These are phyloP conservation scores for Gavia stellata DNA, from an alignment of 2,113 vertebrate genomes.

Conservation along the genomic window DNA sequence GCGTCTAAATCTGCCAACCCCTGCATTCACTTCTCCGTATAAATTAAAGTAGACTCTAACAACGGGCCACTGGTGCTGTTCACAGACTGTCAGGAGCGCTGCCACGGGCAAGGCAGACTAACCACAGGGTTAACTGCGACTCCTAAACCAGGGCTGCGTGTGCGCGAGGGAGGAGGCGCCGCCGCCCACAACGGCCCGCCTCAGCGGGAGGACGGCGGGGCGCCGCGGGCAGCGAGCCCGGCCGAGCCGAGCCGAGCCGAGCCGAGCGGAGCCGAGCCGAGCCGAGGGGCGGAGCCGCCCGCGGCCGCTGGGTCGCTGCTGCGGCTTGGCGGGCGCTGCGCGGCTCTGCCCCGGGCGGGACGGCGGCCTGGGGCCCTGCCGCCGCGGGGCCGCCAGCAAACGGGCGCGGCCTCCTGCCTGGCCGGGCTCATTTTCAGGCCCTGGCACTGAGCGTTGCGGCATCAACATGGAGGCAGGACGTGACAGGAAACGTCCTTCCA, in stretches of 20 bases:
- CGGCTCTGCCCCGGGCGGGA: too few relatives aligned
- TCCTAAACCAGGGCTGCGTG: accelerated
- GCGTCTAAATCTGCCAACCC: accelerated
- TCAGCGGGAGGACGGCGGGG: background rate
- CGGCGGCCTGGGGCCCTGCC: too few relatives aligned
- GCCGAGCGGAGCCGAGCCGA: accelerated
- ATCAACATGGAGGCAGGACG: accelerated
- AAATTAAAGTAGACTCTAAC: accelerated
- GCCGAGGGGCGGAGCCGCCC: too few relatives aligned
- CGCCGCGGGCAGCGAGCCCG: background rate
- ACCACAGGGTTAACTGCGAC: accelerated
- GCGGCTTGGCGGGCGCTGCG: background rate
- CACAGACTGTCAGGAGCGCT: accelerated
- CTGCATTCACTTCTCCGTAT: accelerated
- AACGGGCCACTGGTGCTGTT: background rate
- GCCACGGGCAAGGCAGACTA: background rate
- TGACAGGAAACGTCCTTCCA: accelerated
- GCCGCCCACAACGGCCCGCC: accelerated
- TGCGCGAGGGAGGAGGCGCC: accelerated
- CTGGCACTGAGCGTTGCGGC: accelerated
- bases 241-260: too few relatives aligned
- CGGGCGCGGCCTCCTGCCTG: accelerated
- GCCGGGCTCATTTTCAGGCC: accelerated
- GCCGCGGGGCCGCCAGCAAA: background rate
- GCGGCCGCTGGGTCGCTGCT: background rate